These are phyloP conservation scores for Pyrgus malvae DNA, from an alignment of 2,888 invertebrate species.

Conservation along the genomic window DNA sequence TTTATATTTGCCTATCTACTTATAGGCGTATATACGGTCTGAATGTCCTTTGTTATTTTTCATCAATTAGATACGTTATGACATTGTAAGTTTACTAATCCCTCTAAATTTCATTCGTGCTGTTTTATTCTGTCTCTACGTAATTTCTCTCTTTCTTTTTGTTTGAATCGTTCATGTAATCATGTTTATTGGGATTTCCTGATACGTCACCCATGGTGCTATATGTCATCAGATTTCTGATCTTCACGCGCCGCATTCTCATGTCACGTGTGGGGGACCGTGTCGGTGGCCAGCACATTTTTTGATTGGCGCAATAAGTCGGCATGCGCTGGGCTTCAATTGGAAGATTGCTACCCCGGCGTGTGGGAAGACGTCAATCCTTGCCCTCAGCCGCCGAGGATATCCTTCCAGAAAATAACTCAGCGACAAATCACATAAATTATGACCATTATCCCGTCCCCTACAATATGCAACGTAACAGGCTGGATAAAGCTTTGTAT, in stretches of 20 bases:
- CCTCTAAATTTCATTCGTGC: no score
- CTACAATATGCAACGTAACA: constrained; percentile 2
- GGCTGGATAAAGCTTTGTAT: constrained; percentile 1
- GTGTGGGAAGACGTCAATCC: constrained; percentile 74
- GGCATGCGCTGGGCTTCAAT: constrained; percentile 69
- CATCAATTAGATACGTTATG: no score
- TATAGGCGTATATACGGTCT: no score
- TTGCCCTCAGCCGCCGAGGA: constrained; percentile 71
- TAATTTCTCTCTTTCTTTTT: no score
- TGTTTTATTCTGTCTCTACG: no score
- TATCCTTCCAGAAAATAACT: constrained; percentile 79
- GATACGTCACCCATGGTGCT: not conserved
- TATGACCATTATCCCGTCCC: constrained; percentile 33
- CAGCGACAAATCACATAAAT: constrained; percentile 48
- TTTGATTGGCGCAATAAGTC: constrained; percentile 77
- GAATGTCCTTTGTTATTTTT: no score
- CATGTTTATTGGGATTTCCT: not conserved
- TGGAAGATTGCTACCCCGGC: constrained; percentile 68
- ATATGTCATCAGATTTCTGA: not conserved
- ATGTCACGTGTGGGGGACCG: constrained; percentile 22
- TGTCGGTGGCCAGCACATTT: constrained; percentile 59
- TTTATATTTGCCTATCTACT: no score
- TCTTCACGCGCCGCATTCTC: not conserved
- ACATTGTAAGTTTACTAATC: no score
- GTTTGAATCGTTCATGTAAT: no score